These are phyloP conservation scores for Muntiacus reevesi DNA, from an alignment of 2,113 vertebrate genomes.

Conservation along the genomic window DNA sequence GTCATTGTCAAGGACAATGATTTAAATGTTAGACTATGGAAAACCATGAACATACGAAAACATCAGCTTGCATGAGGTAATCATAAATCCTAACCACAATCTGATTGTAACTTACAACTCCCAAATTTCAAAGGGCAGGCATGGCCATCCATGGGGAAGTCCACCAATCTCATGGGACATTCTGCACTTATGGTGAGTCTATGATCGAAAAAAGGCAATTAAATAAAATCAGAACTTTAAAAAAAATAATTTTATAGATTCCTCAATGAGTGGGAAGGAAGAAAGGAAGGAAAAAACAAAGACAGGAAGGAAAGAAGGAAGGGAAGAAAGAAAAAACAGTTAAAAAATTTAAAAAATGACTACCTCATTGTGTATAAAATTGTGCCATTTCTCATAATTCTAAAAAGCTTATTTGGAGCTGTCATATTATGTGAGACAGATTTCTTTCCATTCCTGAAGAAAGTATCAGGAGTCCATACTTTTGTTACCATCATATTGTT, in stretches of 20 bases:
- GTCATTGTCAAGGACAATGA: not conserved
- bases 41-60: not conserved
- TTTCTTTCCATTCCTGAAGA: conserved; percentile 98
- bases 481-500: conserved; percentile 99
- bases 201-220: conserved; percentile 77
- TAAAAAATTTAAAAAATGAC: not conserved
- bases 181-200: conserved; percentile 98
- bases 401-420: conserved; percentile 97
- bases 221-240: conserved; percentile 30
- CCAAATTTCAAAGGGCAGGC: conserved; percentile 99
- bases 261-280: not conserved
- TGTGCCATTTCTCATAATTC: conserved; percentile 99
- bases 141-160: conserved; percentile 99
- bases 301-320: not conserved
- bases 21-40: not conserved
- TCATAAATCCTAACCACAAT: conserved; percentile 25
- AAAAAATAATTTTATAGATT: not conserved
- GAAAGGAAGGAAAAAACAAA: not conserved
- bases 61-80: not conserved
- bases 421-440: conserved; percentile 99
- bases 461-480: conserved; percentile 99
- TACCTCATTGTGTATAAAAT: conserved; percentile 99
- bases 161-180: conserved; percentile 98
- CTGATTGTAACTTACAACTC: conserved; percentile 92
- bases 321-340: not conserved